Base-by-base conservation (phyloP, 2,113 vertebrate genomes). In the Apistogramma diplotaenia region DNA sequence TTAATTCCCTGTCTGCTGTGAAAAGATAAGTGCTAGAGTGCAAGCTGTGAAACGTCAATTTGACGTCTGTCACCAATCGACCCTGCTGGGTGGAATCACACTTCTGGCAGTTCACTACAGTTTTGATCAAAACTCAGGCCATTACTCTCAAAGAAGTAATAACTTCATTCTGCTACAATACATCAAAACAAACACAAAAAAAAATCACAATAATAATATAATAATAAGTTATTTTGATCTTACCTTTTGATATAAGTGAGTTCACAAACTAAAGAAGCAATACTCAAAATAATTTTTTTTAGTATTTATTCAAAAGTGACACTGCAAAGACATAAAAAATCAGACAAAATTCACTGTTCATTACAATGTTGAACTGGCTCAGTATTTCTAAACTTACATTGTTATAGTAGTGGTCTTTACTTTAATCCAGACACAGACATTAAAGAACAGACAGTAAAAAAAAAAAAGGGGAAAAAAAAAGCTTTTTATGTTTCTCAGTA, bases 251-350 rank as follows among this genome's bases (percentile, higher is more conserved):
- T 51, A 16, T 43, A 70, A 43, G n/a, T n/a, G 43, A 70, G 43
- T 51, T 70, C 65, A 70, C 15, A 49, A 49, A 49, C 15, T 18
- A 49, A 49, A 18, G 43, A 85, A 72, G 16, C 3, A 35, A 51
- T 13, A 2, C 40, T 12, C 1, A 62, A 70, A 40, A 80, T 54
- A 7, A 1, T 3, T 19, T 33, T 31, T 6, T 12, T 62, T 23
- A n/a, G 25, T 46, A 62, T 84, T 85, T 92, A 90, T 87, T 85
- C 65, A 76, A 61, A 40, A 87, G 35, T 16, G 1, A 80, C 40
- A 77, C 21, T 18, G 79, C 18, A 88, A 59, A 71, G 79, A 16
- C 16, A 81, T 62, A 31, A 75, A 71, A 31, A 60, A 12, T 12
- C 23, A 56, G 13, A 70, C 4, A 80, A 23, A 71, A 46, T 33